phyloP scores from a whole-genome alignment of 1,140 invertebrate genomes.

The Tetramorium alpestre region DNA sequence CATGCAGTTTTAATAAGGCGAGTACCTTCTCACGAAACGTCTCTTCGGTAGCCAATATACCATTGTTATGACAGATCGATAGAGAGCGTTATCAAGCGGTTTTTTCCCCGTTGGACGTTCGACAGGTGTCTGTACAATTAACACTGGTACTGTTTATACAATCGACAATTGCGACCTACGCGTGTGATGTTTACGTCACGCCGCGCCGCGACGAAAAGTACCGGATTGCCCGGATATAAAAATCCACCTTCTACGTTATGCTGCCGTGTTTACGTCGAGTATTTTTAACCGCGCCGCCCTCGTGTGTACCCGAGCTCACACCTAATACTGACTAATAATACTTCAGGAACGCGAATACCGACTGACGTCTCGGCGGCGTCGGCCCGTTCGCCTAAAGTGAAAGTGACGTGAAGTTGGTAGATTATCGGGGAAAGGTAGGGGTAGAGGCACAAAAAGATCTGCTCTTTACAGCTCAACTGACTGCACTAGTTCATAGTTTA shows the following conservation, averaged over 20 bases:
- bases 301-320: neutral
- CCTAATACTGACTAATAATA: constrained; percentile 9
- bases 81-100: neutral
- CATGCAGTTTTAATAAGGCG: constrained; percentile 33
- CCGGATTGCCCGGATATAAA: neutral
- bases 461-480: no score
- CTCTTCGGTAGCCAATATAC: constrained; percentile 78
- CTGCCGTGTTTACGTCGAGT: neutral
- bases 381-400: neutral
- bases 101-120: neutral
- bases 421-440: no score
- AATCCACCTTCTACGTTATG: neutral
- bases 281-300: neutral
- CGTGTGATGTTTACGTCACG: neutral
- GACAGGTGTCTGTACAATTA: constrained; percentile 1
- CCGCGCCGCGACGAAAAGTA: neutral
- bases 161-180: neutral
- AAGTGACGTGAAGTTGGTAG: neutral
- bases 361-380: neutral
- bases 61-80: constrained; percentile 68
- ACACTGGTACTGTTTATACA: neutral
- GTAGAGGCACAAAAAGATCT: no score
- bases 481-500: no score
- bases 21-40: constrained; percentile 79
- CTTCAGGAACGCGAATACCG: neutral